phyloP scores from a whole-genome alignment of 2,888 invertebrate species.

The Parnassius smintheus region DNA sequence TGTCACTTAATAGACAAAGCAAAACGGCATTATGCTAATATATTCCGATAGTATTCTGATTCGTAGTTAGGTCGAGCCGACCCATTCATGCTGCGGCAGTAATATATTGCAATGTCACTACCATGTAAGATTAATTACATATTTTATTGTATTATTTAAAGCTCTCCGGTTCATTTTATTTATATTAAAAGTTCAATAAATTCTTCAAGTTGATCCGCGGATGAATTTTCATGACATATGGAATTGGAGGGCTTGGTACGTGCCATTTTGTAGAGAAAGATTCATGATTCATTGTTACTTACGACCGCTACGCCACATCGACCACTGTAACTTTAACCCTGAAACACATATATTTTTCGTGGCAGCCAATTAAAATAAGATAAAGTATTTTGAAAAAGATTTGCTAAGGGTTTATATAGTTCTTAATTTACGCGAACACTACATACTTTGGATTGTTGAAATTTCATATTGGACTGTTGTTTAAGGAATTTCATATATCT shows the following conservation, averaged over 20 bases:
- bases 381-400: constrained; percentile 25
- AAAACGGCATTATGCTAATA: no score
- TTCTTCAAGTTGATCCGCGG: constrained; percentile 67
- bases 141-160: not conserved
- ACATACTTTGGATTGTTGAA: no score
- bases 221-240: constrained; percentile 65
- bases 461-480: no score
- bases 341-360: constrained; percentile 44
- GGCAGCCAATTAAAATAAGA: constrained; percentile 44
- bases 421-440: no score
- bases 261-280: constrained; percentile 40
- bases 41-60: no score
- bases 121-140: no score
- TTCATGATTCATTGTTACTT: constrained; percentile 52
- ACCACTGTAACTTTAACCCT: constrained; percentile 51
- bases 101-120: no score
- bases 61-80: no score
- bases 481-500: no score
- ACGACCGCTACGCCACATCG: constrained; percentile 27
- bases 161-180: constrained; percentile 29
- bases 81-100: no score
- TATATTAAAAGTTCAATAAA: constrained; percentile 66
- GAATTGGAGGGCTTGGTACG: constrained; percentile 57
- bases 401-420: not conserved
- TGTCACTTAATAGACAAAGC: no score